Conservation (phyloP, 1,140 invertebrate genomes). For the Contarinia nasturtii region DNA sequence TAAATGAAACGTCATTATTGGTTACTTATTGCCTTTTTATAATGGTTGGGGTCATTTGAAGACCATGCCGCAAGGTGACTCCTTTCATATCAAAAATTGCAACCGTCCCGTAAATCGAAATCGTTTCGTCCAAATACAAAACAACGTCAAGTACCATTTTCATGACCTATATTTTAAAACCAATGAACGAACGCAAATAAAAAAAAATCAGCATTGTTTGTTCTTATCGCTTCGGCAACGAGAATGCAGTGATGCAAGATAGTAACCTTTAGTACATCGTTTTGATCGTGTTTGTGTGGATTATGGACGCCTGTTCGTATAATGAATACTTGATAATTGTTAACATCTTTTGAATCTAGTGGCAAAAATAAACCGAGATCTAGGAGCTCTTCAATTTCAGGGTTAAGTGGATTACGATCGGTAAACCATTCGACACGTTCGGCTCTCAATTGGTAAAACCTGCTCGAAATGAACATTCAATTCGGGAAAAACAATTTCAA, state of each 20-base stretch:
- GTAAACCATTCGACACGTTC: conserved; percentile 35
- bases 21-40: conserved; percentile 26
- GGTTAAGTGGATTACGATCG: conserved; percentile 33
- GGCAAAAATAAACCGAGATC: conserved; percentile 37
- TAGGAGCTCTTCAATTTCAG: conserved; percentile 33
- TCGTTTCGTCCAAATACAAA: conserved; percentile 25
- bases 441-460: conserved; percentile 32
- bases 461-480: conserved; percentile 9
- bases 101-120: conserved; percentile 34
- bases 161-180: conserved; percentile 18
- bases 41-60: conserved; percentile 33
- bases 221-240: not conserved
- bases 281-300: conserved; percentile 29
- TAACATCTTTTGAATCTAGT: conserved; percentile 27
- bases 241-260: not conserved
- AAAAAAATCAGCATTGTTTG: no score
- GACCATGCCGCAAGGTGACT: conserved; percentile 33
- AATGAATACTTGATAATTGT: conserved; percentile 31
- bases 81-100: conserved; percentile 38
- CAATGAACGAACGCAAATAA: not conserved
- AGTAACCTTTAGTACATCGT: conserved; percentile 34
- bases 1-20: not conserved
- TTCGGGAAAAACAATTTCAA: no score
- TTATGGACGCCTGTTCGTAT: conserved; percentile 33
- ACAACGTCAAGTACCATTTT: conserved; percentile 36